Evolutionary conservation across 92 coral and sea anemone genomes (phyloP).

Genomic region (Palythoa grandis): DNA sequence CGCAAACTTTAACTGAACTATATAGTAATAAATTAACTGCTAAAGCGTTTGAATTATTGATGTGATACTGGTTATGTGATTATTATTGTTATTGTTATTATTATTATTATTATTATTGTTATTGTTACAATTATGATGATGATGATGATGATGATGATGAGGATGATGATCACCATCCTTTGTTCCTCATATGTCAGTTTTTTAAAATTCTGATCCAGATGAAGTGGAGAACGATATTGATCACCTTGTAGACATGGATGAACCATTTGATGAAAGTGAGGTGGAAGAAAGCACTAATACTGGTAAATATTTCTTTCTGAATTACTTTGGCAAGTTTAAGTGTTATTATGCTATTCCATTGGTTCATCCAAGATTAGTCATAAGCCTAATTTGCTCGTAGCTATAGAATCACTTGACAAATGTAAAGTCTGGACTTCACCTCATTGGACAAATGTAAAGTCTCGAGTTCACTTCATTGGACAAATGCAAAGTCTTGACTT

Average conservation of each 20-base stretch:
- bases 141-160: not conserved
- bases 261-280: slow-evolving; percentile 69
- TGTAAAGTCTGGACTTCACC: too few relatives aligned
- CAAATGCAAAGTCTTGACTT: too few relatives aligned
- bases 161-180: not conserved
- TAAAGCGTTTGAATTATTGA: too few relatives aligned
- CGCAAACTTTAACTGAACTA: too few relatives aligned
- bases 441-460: too few relatives aligned
- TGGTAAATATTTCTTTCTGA: slow-evolving; percentile 6
- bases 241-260: slow-evolving; percentile 61
- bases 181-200: not conserved
- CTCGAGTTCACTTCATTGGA: too few relatives aligned
- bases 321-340: not conserved
- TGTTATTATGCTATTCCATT: not conserved
- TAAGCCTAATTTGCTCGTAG: too few relatives aligned
- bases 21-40: too few relatives aligned
- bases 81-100: not conserved
- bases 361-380: not conserved
- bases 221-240: slow-evolving; percentile 49
- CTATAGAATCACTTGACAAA: too few relatives aligned
- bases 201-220: not conserved
- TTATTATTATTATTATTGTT: not conserved
- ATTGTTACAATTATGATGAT: not conserved
- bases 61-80: not conserved
- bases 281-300: slow-evolving; percentile 57